phyloP scores from a whole-genome alignment of 1,140 invertebrate genomes.

The Planococcus citri region DNA sequence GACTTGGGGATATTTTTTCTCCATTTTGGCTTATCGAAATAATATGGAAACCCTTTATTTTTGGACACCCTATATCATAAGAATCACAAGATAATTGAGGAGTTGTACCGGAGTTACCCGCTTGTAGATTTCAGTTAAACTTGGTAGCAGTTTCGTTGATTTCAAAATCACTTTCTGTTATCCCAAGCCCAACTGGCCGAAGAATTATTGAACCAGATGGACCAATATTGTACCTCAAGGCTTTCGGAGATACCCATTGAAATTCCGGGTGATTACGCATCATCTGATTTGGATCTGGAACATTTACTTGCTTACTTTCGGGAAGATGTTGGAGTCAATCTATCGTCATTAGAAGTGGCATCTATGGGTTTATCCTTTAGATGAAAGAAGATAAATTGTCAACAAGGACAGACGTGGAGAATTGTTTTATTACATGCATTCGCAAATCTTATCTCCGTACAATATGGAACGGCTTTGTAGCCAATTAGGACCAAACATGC shows the following conservation, averaged over 20 bases:
- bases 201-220: no score
- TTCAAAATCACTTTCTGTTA: no score
- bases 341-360: slow-evolving; percentile 67
- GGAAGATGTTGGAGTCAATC: slow-evolving; percentile 57
- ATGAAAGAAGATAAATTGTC: slow-evolving; percentile 38
- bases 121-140: no score
- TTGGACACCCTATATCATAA: no score
- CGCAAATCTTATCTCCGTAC: slow-evolving; percentile 56
- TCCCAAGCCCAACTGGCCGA: no score
- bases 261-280: slow-evolving; percentile 58
- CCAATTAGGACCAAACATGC: no score
- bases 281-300: slow-evolving; percentile 55
- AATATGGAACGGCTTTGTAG: slow-evolving; percentile 55
- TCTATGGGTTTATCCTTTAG: slow-evolving; percentile 35
- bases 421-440: slow-evolving; percentile 66
- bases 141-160: no score
- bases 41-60: no score
- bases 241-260: slow-evolving; percentile 45
- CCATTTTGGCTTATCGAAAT: no score
- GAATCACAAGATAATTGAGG: no score
- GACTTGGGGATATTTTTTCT: no score
- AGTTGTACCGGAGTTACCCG: no score
- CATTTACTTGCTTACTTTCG: slow-evolving; percentile 60
- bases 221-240: slow-evolving; percentile 48
- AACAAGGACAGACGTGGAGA: slow-evolving; percentile 57